These are phyloP conservation scores for Emydura subglobosa DNA, from an alignment of 2,113 vertebrate genomes.

Conservation along the genomic window DNA sequence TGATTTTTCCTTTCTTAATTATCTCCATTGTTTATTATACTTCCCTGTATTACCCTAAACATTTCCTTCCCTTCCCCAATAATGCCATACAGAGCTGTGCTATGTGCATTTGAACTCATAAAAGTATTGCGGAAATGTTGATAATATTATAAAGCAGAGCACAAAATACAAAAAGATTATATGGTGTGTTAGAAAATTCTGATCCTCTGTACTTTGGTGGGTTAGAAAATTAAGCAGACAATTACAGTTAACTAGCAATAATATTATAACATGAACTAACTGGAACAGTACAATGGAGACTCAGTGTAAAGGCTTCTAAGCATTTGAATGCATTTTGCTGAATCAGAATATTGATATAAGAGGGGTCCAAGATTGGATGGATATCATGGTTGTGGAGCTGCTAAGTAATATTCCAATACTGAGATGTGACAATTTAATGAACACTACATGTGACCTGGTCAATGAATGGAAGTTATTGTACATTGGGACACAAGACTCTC, in stretches of 20 bases:
- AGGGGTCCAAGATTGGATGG: neutral
- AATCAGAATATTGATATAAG: neutral
- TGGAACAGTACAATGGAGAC: neutral
- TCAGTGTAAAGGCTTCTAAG: neutral
- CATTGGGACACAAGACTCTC: neutral
- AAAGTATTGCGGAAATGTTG: neutral
- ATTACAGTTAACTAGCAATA: neutral
- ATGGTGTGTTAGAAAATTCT: neutral
- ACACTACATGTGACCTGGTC: neutral
- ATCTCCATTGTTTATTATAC: neutral
- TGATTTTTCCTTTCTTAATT: neutral
- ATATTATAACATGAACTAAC: neutral
- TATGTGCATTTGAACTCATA: neutral
- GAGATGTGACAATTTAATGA: neutral
- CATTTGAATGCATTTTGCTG: neutral
- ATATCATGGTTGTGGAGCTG: neutral
- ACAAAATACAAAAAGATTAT: neutral
- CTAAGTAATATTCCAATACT: neutral
- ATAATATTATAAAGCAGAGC: neutral
- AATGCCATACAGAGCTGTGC: neutral
- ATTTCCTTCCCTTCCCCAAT: neutral
- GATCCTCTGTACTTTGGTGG: no score
- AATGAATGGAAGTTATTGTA: neutral
- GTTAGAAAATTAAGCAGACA: no score
- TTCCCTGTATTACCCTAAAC: neutral